Conservation (phyloP, 2,113 vertebrate species). For the Anser brachyrhynchus region DNA sequence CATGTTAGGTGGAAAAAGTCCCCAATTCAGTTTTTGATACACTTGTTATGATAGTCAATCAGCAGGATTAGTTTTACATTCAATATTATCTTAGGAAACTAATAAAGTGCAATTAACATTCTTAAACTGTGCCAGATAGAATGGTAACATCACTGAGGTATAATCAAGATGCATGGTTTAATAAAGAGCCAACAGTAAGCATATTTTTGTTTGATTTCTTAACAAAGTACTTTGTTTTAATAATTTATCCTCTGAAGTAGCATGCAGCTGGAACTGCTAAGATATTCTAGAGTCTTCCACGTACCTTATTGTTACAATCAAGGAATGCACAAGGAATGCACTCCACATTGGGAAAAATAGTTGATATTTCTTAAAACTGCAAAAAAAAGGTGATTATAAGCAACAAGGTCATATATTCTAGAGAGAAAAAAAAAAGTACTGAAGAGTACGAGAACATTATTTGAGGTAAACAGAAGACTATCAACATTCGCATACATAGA, state of each 20-base stretch:
- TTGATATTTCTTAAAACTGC: not conserved
- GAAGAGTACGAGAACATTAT: not conserved
- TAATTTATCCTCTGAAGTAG: not conserved
- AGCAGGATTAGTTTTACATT: slow-evolving; percentile 27
- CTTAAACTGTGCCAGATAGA: not conserved
- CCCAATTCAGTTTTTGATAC: not conserved
- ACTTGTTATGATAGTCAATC: not conserved
- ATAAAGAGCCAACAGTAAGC: not conserved
- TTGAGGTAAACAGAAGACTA: not conserved
- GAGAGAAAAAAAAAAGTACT: not conserved
- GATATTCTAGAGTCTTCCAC: not conserved
- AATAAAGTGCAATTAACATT: slow-evolving; percentile 36
- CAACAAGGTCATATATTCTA: not conserved
- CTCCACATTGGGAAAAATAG: not conserved
- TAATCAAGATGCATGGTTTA: slow-evolving; percentile 23
- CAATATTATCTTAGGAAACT: not conserved
- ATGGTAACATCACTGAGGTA: not conserved
- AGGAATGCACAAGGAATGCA: not conserved
- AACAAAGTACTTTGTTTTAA: not conserved
- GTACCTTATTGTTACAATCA: not conserved
- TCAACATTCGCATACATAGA: not conserved
- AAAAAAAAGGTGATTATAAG: not conserved
- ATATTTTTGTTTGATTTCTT: not conserved
- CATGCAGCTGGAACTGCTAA: not conserved
- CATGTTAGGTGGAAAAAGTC: not conserved